Percentiles rank a stretch among this genome's conserved stretches.
Conservation (phyloP, 2,113 vertebrate species). For the Cariama cristata region DNA sequence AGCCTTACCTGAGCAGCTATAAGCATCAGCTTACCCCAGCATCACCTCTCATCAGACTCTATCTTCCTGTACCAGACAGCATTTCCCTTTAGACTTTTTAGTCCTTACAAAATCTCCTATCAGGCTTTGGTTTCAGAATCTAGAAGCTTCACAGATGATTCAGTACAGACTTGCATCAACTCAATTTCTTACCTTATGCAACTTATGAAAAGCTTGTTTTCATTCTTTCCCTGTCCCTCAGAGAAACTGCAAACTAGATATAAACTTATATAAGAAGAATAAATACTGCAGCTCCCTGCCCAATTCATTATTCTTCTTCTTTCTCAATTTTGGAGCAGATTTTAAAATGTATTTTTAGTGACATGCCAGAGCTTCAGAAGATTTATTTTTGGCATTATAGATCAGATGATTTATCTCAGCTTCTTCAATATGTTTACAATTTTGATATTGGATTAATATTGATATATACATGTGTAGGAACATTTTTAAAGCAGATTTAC, state of each 20-base stretch:
- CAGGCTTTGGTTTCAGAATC: neutral
- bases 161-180: neutral
- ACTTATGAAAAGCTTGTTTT: neutral
- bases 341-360: neutral
- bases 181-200: neutral
- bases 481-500: neutral
- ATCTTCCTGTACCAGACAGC: neutral
- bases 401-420: neutral
- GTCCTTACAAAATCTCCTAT: neutral
- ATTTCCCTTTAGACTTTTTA: neutral
- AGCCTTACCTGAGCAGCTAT: conserved; percentile 3
- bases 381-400: neutral
- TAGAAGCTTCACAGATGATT: neutral
- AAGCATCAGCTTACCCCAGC: neutral
- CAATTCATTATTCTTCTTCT: neutral
- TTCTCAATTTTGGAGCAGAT: neutral
- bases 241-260: neutral
- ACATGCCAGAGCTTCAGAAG: neutral
- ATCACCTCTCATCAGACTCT: neutral
- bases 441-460: neutral
- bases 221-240: neutral
- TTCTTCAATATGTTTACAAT: neutral
- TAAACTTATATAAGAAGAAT: neutral
- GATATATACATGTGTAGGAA: neutral
- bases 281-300: neutral